Base-by-base conservation (phyloP, 2,797 vertebrate species). In the Karalla daura region DNA sequence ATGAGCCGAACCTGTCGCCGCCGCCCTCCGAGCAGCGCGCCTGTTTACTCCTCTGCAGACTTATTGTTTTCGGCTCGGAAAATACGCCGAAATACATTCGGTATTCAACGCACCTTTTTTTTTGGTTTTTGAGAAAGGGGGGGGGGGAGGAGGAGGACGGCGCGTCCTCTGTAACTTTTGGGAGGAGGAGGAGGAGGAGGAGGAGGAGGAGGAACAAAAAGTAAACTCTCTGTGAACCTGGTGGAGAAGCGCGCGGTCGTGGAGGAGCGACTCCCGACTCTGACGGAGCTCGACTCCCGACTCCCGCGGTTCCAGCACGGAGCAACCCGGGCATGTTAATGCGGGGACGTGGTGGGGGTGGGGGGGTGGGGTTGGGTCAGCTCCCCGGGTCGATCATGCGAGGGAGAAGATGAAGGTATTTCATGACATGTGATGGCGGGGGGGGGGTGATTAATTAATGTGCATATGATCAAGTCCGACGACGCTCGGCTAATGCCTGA, bases 101-200 rank as follows among this genome's bases (percentile, higher is more conserved):
- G 83, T 72, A 88, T 89, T 87, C 85, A 80, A 66, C 81, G 27
- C 84, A 78, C 81, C 84, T 84, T 87, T 5, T 1, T 44, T 80
- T 84, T 81, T 61, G 59, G 72, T 86, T n/a, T 86, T 83, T 64
- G 2, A 55, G 41, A 67, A 58, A 58, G 61, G 32, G 77, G 88
- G 88, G 87, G 75, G 88, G 87, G 84, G 83, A 83, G 36, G 72
- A 79, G 35, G 83, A 89, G 89, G 88, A 86, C 83, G 39, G 0
- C 7, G 49, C 61, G 86, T 86, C 88, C 88, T 90, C 84, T 88
- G 76, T 18, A 83, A 88, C 85, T 86, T n/a, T 86, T 83, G 66
- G 2, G 58, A 44, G 70, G 60, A 58, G 61, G 32, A 78, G 88
- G 88, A 88, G 75, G 88, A 88, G 84, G 83, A 83, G 36, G 18